Base-by-base conservation (phyloP, 64 coral and sea anemone species). In the Pachyseris speciosa region DNA sequence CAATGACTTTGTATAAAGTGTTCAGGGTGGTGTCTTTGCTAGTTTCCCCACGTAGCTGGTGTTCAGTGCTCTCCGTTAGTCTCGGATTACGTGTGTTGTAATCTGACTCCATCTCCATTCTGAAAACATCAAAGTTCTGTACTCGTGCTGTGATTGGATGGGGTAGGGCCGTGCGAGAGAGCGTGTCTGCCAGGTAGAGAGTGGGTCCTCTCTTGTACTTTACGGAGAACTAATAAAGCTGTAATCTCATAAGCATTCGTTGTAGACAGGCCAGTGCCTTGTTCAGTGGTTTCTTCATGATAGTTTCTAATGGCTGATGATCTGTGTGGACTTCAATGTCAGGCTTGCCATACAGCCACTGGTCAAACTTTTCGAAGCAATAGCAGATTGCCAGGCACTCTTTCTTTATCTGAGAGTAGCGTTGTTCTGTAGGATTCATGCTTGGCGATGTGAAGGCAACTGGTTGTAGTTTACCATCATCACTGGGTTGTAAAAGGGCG, bases 291-390 rank as follows among this genome's bases (percentile, higher is more conserved):
- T 91, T 87, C 49, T 70, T 95, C 25, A 80, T 55, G 3, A 87
- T 95, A 10, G 87, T 87, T 79, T 80, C 53, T 17, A 89, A 29
- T 4, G 78, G 79, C 39, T 75, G 51, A 16, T 83, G 68, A 31
- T 94, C 75, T 60, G 85, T 74, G n/a, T n/a, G n/a, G n/a, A n/a
- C n/a, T n/a, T n/a, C n/a, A n/a, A n/a, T n/a, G 34, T 88, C 83
- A 32, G 43, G 0, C 36, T 80, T 79, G 15, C 84, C 84, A 12
- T 80, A 83, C 15, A 88, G 30, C 61, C 45, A 88, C 3, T 94
- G 87, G 28, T 94, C 87, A 94, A 90, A 87, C 45, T 95, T 95
- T n/a, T 86, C 63, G 37, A 93, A 93, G 6, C 30, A 42, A 40
- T 87, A 50, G 13, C 83, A 93, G 5, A 93, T 93, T 3, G 91